Percentiles rank a stretch among this genome's conserved stretches.
These are phyloP conservation scores for Sycophila texana DNA, from an alignment of 2,888 invertebrate genomes.

Conservation along the genomic window DNA sequence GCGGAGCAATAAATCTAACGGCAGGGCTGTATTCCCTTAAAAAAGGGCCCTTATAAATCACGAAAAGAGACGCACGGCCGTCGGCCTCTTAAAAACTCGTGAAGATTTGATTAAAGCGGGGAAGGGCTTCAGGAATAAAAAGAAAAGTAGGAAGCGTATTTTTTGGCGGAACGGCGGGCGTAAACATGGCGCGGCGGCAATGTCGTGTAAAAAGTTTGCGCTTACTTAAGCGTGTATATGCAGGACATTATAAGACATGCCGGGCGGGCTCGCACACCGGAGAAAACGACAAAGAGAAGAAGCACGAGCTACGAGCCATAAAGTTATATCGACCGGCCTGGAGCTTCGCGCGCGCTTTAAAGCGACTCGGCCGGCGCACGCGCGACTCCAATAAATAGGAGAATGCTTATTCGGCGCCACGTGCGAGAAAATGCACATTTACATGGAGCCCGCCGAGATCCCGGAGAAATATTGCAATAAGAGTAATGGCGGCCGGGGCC, in stretches of 20 bases:
- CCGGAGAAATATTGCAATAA: conserved; percentile 11
- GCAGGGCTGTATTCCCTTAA: neutral
- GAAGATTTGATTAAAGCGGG: conserved; percentile 34
- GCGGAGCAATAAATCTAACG: no score
- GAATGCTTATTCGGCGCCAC: conserved; percentile 30
- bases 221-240: conserved; percentile 12
- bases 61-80: no score
- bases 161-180: neutral
- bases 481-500: conserved; percentile 15
- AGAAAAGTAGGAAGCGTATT: neutral
- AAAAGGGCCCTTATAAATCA: neutral
- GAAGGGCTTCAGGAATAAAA: neutral
- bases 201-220: conserved; percentile 23
- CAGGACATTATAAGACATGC: neutral
- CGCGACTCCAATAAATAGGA: conserved; percentile 17
- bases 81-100: neutral
- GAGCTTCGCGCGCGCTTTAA: neutral
- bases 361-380: neutral
- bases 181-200: conserved; percentile 1
- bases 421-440: conserved; percentile 5
- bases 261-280: neutral
- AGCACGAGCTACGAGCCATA: conserved; percentile 26
- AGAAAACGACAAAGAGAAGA: conserved; percentile 15
- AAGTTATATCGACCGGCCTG: conserved; percentile 42
- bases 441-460: neutral